These are phyloP conservation scores for Heptranchias perlo DNA, from an alignment of 2,113 vertebrate species.

Conservation along the genomic window DNA sequence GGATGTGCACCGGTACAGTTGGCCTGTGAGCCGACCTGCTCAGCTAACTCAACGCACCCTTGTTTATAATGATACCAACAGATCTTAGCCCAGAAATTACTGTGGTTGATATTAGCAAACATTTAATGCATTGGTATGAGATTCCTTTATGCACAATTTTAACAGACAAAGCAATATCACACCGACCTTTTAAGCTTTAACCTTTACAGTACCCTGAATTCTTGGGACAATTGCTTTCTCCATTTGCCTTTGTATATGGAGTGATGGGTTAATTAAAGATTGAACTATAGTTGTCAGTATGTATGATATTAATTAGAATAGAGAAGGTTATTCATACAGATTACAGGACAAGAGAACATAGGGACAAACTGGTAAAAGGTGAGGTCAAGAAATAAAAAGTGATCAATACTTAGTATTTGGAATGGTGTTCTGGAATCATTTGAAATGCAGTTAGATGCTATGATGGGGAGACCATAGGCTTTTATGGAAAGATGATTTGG, in stretches of 20 bases:
- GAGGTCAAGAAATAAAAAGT: not conserved
- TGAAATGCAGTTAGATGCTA: not conserved
- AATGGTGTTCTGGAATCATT: not conserved
- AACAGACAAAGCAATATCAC: not conserved
- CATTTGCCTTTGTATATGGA: not conserved
- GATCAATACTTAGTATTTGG: not conserved
- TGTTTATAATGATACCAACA: not conserved
- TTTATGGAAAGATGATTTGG: not conserved
- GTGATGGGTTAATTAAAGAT: not conserved
- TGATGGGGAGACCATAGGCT: not conserved
- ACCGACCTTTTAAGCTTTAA: not conserved
- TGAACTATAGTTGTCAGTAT: not conserved
- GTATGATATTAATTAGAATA: not conserved
- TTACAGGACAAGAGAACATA: not conserved
- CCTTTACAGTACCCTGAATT: not conserved
- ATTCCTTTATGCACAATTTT: not conserved
- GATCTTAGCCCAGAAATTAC: not conserved
- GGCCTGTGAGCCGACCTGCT: not conserved
- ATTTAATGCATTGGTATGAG: not conserved
- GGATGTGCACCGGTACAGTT: not conserved
- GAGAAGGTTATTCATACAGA: not conserved
- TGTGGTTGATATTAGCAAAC: not conserved
- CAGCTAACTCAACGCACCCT: not conserved
- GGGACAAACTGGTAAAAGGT: not conserved
- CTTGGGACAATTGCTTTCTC: not conserved